Evolutionary conservation across 2,797 vertebrate species (phyloP).

Genomic region (Varecia variegata): DNA sequence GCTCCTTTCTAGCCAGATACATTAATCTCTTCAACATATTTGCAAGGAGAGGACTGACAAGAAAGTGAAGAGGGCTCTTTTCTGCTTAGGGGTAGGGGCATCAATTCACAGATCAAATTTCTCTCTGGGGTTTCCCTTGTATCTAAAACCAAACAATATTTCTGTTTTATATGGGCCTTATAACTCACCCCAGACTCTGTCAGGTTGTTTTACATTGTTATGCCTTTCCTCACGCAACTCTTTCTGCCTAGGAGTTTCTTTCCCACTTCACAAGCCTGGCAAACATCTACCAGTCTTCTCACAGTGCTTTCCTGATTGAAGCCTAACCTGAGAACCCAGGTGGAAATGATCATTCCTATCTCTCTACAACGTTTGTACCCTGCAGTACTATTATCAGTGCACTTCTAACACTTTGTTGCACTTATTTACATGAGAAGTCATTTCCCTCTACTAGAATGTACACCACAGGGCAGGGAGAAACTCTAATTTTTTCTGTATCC

Average conservation of each 20-base stretch:
- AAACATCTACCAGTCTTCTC: neutral
- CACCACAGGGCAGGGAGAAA: neutral
- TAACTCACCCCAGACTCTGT: neutral
- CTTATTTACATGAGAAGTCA: neutral
- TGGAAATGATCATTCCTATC: neutral
- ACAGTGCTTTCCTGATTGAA: neutral
- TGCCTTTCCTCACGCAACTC: neutral
- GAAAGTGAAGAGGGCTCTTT: neutral
- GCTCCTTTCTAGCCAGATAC: neutral
- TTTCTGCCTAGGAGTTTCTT: neutral
- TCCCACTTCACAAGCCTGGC: neutral
- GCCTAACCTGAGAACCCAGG: neutral
- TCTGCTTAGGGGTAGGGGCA: neutral
- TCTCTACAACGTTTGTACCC: neutral
- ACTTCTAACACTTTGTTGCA: neutral
- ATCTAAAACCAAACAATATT: neutral
- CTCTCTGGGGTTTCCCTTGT: neutral
- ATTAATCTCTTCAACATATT: neutral
- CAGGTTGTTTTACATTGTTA: neutral
- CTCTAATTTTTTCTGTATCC: neutral
- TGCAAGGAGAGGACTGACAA: neutral
- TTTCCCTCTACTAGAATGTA: neutral
- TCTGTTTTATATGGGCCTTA: neutral
- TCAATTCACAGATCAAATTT: neutral
- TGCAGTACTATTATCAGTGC: neutral